phyloP scores from a whole-genome alignment of 1,140 invertebrate genomes.

The Anastrepha ludens region DNA sequence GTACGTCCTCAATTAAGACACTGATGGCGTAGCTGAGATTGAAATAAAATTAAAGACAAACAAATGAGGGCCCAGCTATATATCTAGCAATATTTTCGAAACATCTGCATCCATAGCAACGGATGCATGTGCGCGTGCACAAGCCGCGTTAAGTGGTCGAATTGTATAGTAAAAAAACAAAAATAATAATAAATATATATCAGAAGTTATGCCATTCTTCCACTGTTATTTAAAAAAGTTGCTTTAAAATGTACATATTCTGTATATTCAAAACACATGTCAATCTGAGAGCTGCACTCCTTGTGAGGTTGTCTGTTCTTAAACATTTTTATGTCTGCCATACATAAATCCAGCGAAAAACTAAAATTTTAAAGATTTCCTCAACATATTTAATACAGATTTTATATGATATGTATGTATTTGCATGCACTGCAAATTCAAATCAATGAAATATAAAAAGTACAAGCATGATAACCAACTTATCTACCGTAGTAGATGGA shows the following conservation, averaged over 20 bases:
- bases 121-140: constrained; percentile 40
- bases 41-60: not conserved
- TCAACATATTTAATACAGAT: not conserved
- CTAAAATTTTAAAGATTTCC: not conserved
- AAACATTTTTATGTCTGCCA: constrained; percentile 74
- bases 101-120: constrained; percentile 13
- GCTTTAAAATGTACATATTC: constrained; percentile 13
- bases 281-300: not conserved
- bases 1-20: constrained; percentile 9
- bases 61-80: constrained; percentile 43
- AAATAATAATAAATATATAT: not conserved
- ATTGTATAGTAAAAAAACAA: constrained; percentile 33
- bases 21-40: constrained; percentile 17
- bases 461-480: constrained; percentile 16
- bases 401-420: constrained; percentile 27
- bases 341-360: constrained; percentile 25
- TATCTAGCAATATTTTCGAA: constrained; percentile 55
- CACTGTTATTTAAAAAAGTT: constrained; percentile 30
- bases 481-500: not conserved
- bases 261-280: constrained; percentile 21
- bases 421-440: constrained; percentile 41
- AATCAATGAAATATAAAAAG: not conserved
- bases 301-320: constrained; percentile 72
- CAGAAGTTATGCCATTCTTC: constrained; percentile 51
- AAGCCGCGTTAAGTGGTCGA: constrained; percentile 50